These are phyloP conservation scores for Micronisus gabar DNA, from an alignment of 2,113 vertebrate species.

Conservation along the genomic window DNA sequence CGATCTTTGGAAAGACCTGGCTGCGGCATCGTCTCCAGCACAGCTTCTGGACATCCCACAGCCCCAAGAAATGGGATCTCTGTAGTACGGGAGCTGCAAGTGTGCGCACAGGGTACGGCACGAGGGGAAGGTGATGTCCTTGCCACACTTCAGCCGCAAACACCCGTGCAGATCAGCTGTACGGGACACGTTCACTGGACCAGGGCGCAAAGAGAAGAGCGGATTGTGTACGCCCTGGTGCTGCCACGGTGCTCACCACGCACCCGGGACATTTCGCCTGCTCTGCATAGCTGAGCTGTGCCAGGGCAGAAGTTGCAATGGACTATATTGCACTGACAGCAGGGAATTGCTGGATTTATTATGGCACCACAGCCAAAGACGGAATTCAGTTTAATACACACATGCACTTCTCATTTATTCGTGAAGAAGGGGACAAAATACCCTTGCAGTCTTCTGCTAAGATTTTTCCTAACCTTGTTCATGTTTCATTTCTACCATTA, in stretches of 20 bases:
- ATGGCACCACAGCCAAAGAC: neutral
- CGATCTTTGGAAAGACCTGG: neutral
- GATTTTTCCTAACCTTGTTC: neutral
- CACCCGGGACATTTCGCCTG: rapidly evolving
- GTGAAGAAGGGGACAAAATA: neutral
- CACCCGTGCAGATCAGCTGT: rapidly evolving
- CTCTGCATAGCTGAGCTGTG: neutral
- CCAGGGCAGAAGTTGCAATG: neutral
- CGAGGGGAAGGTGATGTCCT: rapidly evolving
- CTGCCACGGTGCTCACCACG: neutral
- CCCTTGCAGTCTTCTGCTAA: neutral
- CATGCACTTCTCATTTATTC: neutral
- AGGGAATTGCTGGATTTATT: neutral
- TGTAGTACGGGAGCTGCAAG: neutral
- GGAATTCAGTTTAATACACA: neutral
- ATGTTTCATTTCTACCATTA: neutral
- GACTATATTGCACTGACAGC: too few species aligned
- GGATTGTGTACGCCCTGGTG: rapidly evolving
- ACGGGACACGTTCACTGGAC: neutral
- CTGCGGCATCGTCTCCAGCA: neutral
- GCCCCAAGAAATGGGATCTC: neutral
- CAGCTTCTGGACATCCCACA: neutral
- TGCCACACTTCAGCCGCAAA: neutral
- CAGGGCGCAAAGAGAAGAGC: rapidly evolving
- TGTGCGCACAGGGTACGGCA: rapidly evolving